phyloP scores from a whole-genome alignment of 2,113 vertebrate species.

The Pedetes capensis region DNA sequence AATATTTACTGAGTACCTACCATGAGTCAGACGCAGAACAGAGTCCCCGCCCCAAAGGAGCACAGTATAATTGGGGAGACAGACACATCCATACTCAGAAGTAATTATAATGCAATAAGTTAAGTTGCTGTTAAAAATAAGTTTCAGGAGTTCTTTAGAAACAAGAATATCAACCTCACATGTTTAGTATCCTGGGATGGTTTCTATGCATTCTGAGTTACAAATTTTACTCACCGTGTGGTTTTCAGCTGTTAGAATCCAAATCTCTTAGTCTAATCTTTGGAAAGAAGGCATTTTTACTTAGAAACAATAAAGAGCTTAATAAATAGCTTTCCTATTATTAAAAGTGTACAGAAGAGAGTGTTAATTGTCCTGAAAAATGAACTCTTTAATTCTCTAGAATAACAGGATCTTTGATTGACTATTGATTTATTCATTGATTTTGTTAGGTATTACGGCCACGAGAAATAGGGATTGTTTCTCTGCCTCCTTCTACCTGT shows the following conservation, averaged over 20 bases:
- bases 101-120: slow-evolving; percentile 71
- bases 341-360: background rate
- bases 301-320: slow-evolving; percentile 22
- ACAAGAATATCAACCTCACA: background rate
- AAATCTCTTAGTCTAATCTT: background rate
- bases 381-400: background rate
- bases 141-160: slow-evolving; percentile 51
- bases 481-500: background rate
- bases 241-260: background rate
- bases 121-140: slow-evolving; percentile 67
- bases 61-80: slow-evolving; percentile 57
- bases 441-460: background rate
- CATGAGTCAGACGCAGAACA: slow-evolving; percentile 69
- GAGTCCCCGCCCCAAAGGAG: slow-evolving; percentile 49
- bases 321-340: background rate
- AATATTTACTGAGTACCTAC: slow-evolving; percentile 61
- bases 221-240: background rate
- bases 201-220: background rate
- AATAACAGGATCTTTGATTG: background rate
- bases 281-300: background rate
- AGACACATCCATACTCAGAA: slow-evolving; percentile 48
- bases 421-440: too few relatives aligned
- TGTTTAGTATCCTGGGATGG: background rate
- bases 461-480: background rate
- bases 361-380: background rate